Conservation (phyloP, 1,140 invertebrate genomes). For the Drosophila pachea region DNA sequence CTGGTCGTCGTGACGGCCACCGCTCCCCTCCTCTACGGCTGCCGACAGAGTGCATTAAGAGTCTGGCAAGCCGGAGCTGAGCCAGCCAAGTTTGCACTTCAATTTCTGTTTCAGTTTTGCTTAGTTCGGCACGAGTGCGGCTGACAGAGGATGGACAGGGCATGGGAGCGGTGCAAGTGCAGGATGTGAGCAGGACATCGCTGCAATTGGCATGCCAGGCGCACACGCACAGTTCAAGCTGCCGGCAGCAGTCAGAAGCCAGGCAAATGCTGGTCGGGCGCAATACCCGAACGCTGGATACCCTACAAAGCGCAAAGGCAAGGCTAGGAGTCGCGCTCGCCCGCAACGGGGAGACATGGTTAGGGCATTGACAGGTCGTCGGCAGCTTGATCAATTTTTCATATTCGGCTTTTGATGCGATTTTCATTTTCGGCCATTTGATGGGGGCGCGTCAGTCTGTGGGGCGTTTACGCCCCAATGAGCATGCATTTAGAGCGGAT, state of each 20-base stretch:
- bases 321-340: too few relatives aligned
- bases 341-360: too few relatives aligned
- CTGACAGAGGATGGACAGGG: slow-evolving; percentile 51
- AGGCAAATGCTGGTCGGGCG: too few relatives aligned
- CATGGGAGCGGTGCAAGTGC: slow-evolving; percentile 3
- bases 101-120: slow-evolving; percentile 66
- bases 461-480: slow-evolving; percentile 49
- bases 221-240: slow-evolving; percentile 20
- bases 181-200: slow-evolving; percentile 37
- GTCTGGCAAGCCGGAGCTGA: slow-evolving; percentile 6
- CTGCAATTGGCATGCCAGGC: slow-evolving; percentile 46
- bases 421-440: slow-evolving; percentile 19
- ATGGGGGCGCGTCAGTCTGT: slow-evolving; percentile 36
- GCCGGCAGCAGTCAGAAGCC: neutral
- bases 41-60: neutral
- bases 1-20: too few relatives aligned
- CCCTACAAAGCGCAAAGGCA: too few relatives aligned
- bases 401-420: slow-evolving; percentile 28
- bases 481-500: slow-evolving; percentile 19
- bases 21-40: too few relatives aligned
- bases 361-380: slow-evolving; percentile 3
- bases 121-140: slow-evolving; percentile 63
- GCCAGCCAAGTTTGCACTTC: slow-evolving; percentile 54
- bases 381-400: slow-evolving; percentile 14
- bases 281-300: too few relatives aligned